Base-by-base conservation (phyloP, 2,888 invertebrate genomes). In the Sthenelais limicola region DNA sequence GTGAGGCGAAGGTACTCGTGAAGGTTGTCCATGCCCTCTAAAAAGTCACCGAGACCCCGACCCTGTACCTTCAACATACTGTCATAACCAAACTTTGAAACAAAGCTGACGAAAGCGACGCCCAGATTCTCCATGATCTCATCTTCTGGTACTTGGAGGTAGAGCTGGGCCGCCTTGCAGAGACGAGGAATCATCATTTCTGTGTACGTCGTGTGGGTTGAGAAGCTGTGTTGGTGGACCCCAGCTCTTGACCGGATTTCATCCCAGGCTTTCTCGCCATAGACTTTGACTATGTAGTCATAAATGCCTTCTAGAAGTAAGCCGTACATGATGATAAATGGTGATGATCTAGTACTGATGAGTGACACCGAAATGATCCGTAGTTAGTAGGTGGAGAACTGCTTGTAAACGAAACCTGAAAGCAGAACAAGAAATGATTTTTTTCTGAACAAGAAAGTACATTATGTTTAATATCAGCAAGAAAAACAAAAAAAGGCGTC, bases 1-100 rank as follows among this genome's bases (percentile, higher is more conserved):
- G 96, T 96, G 89, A 97, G 97, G 88, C 97, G 94, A 54, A 98
- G 90, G 87, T 98, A 98, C 87, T 98, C 98, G 87, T 98, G 98
- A 30, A 98, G 90, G 89, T 98, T 98, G 89, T 98, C 98, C 81
- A 98, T 89, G 3, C 85, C 97, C 85, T 97, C 97, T 2, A 98
- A 91, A 84, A 98, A 98, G 88, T 97, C 97, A 70, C 97, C 90
- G 92, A 97, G 94, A 86, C 97, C 95, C 4, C 97, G 91, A 0
- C 97, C 97, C 28, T 84, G 78, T 4, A 86, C 85, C 72, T 83
- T 83, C 32, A 87, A 76, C 48, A 87, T 82, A 56, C 81, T 90
- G 89, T 97, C 97, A 88, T 98, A 97, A 15, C 97, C 97, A 84
- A 97, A 97, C 82, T 96, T 96, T 32, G 95, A 93, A 12, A 97